Percentiles rank a stretch among this genome's conserved stretches.
Conservation (phyloP, 2,113 vertebrate genomes). For the Oreotrochilus melanogaster region DNA sequence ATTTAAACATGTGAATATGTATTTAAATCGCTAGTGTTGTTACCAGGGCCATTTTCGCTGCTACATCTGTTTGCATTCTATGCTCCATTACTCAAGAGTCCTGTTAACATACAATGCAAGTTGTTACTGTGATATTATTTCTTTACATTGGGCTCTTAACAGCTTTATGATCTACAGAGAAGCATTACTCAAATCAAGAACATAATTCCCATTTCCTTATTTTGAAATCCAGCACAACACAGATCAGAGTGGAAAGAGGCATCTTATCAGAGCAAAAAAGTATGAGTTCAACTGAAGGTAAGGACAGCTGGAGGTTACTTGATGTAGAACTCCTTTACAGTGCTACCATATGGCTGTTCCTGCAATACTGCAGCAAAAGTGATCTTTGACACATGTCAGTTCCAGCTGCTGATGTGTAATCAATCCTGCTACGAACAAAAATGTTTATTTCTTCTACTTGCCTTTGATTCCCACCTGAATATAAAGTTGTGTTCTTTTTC, state of each 20-base stretch:
- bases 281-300: background rate
- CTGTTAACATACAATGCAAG: background rate
- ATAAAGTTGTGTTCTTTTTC: background rate
- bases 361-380: background rate
- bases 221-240: background rate
- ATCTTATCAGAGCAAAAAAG: background rate
- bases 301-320: constrained; percentile 6
- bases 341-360: background rate
- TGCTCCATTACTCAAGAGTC: background rate
- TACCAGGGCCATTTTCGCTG: background rate
- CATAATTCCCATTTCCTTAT: background rate
- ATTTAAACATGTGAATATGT: background rate
- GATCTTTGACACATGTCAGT: background rate
- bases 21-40: background rate
- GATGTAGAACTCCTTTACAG: background rate
- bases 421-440: background rate
- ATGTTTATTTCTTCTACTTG: background rate
- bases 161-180: background rate
- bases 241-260: background rate
- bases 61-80: background rate
- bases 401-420: constrained; percentile 17
- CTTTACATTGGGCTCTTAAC: background rate
- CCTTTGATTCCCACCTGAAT: background rate
- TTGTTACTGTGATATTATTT: background rate
- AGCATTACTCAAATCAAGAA: background rate